Conservation (phyloP, 2,888 invertebrate genomes). For the Xylota sylvarum region DNA sequence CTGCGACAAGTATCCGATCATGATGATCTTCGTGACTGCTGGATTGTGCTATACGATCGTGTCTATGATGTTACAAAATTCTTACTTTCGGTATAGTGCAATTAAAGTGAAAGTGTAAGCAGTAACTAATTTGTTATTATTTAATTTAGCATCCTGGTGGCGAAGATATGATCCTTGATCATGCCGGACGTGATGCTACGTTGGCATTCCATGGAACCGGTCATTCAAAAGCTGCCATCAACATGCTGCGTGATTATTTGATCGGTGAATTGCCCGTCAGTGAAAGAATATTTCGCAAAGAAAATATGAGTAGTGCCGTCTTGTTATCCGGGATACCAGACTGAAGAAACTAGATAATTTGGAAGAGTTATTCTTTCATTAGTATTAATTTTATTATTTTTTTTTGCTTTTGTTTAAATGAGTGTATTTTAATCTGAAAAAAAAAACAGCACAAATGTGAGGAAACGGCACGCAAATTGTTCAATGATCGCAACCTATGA, state of each 20-base stretch:
- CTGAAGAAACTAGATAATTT: constrained; percentile 3
- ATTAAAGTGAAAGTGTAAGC: constrained; percentile 39
- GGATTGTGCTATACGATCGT: constrained; percentile 94
- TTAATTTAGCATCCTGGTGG: constrained; percentile 92
- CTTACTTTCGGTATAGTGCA: constrained; percentile 87
- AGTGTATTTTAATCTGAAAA: constrained; percentile 23
- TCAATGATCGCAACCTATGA: constrained; percentile 4
- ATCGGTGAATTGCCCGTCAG: constrained; percentile 91
- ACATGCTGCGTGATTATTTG: constrained; percentile 89
- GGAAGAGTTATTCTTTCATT: background rate
- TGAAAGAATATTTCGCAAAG: constrained; percentile 89
- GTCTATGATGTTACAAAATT: constrained; percentile 93
- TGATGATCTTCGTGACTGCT: constrained; percentile 90
- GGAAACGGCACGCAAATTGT: background rate
- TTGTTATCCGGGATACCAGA: constrained; percentile 82
- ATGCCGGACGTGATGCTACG: constrained; percentile 94
- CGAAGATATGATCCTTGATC: constrained; percentile 91
- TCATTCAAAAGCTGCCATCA: constrained; percentile 89
- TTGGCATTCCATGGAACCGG: constrained; percentile 92
- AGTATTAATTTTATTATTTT: constrained; percentile 29
- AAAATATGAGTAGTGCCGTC: constrained; percentile 78
- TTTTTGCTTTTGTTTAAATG: background rate
- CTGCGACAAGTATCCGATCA: constrained; percentile 92
- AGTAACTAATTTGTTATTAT: constrained; percentile 64
- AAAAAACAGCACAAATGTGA: constrained; percentile 2